phyloP scores from a whole-genome alignment of 2,888 invertebrate species.

The Lissonota sp. region DNA sequence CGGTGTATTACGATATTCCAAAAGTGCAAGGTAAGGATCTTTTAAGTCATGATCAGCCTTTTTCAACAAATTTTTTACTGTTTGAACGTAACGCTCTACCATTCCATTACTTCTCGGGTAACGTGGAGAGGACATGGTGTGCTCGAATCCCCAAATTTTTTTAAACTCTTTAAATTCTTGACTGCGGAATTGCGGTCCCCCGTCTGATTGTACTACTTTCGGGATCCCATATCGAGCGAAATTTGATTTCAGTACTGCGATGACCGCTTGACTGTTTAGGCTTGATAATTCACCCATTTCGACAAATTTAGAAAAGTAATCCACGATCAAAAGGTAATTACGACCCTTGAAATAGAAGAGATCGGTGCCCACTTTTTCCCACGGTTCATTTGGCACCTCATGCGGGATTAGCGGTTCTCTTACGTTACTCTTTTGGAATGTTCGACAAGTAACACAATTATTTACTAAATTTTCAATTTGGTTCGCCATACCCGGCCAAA shows the following conservation, averaged over 20 bases:
- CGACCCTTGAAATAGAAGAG: conserved; percentile 12
- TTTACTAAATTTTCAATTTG: conserved; percentile 50
- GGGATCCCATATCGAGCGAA: conserved; percentile 47
- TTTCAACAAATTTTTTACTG: conserved; percentile 55
- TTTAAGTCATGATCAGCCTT: conserved; percentile 40
- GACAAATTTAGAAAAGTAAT: conserved; percentile 34
- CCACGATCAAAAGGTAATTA: conserved; percentile 19
- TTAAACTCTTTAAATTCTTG: conserved; percentile 29
- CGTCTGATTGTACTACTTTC: conserved; percentile 18
- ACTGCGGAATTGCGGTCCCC: conserved; percentile 23
- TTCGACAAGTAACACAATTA: conserved; percentile 33
- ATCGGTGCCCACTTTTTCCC: conserved; percentile 34
- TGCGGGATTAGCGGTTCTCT: conserved; percentile 47
- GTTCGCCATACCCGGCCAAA: conserved; percentile 51
- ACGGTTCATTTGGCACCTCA: conserved; percentile 51
- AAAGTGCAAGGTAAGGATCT: conserved; percentile 57
- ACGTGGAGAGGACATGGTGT: conserved; percentile 44
- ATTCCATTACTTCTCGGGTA: conserved; percentile 58
- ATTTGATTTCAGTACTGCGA: conserved; percentile 47
- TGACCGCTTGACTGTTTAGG: conserved; percentile 30
- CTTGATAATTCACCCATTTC: conserved; percentile 21
- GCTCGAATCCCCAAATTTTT: conserved; percentile 52
- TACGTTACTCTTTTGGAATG: conserved; percentile 37
- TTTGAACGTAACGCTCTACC: conserved; percentile 27
- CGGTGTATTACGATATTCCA: conserved; percentile 64